Evolutionary conservation across 2,797 vertebrate species (phyloP), one percentile per base, ranked within the genome.

Genomic region (Hydrolagus colliei): DNA sequence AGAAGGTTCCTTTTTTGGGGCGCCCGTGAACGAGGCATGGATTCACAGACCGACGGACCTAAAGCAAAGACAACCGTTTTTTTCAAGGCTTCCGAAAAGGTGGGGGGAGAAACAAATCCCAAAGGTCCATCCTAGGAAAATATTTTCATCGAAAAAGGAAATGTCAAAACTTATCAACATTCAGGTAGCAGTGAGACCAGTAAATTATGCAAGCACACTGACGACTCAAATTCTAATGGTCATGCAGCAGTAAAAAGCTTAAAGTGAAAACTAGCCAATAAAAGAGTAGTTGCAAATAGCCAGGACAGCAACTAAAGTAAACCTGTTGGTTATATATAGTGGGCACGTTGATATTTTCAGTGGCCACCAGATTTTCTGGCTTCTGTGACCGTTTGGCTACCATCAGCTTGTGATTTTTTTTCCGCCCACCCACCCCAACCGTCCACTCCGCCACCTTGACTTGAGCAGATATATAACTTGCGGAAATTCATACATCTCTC

Each of bases 231-330:
- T 5, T 71, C 27, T 84, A 71, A 32, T 35, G n/a, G 18, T 84
- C 79, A 84, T 84, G 79, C 79, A 84, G 79, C 79, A 71, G 79
- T 84, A 68, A 52, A 52, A 52, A 52, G 41, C 41, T 52, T 84
- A 67, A 84, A 84, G 32, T 84, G 65, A 84, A 71, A 84, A 84
- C 65, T 52, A 67, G 27, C 65, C 79, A 82, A 84, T 35, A 67
- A 68, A 67, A 52, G 41, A 84, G n/a, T 84, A 84, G 79, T 68
- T 84, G 79, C 32, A 84, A 84, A 84, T 41, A 84, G 32, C 65
- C 65, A 84, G 32, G 79, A 71, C 12, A 52, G 79, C 65, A 84
- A 84, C 79, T 84, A 84, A 84, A 84, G 18, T n/a, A 67, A 52
- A 84, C 18, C 62, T 32, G 27, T 67, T 67, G 3, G 16, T 84